Evolutionary conservation across 2,888 invertebrate genomes (phyloP).

Genomic region (Pheosia tremula): DNA sequence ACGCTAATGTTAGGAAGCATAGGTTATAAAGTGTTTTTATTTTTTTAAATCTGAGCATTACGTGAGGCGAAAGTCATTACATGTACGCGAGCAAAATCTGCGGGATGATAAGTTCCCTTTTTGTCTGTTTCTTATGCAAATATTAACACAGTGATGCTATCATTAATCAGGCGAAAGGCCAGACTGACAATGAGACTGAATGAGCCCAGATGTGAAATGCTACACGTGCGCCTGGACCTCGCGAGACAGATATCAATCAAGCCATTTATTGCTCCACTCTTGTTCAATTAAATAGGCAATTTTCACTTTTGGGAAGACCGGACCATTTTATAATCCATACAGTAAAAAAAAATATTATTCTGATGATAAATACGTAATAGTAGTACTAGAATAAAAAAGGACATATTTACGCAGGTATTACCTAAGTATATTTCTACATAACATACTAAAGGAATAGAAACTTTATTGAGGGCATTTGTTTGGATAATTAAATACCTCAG

Average conservation of each 20-base stretch:
- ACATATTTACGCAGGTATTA: not conserved
- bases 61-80: constrained; percentile 67
- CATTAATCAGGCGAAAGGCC: constrained; percentile 78
- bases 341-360: too few species aligned
- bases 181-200: constrained; percentile 58
- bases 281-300: not conserved
- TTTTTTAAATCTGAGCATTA: constrained; percentile 33
- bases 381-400: not conserved
- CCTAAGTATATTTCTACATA: not conserved
- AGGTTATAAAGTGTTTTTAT: constrained; percentile 43
- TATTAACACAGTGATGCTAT: constrained; percentile 78
- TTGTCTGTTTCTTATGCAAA: constrained; percentile 82
- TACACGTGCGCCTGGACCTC: constrained; percentile 47
- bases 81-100: constrained; percentile 66
- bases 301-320: not conserved
- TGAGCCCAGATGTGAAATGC: constrained; percentile 49
- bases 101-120: constrained; percentile 74
- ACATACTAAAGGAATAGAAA: not conserved
- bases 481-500: too few species aligned
- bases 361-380: too few species aligned
- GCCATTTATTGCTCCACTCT: constrained; percentile 37
- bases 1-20: constrained; percentile 30
- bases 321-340: too few species aligned
- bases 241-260: constrained; percentile 57
- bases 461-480: too few species aligned